Evolutionary conservation across 2,888 invertebrate genomes (phyloP), one percentile per base, ranked within the genome.

Genomic region (Cataglyphis albicans): DNA sequence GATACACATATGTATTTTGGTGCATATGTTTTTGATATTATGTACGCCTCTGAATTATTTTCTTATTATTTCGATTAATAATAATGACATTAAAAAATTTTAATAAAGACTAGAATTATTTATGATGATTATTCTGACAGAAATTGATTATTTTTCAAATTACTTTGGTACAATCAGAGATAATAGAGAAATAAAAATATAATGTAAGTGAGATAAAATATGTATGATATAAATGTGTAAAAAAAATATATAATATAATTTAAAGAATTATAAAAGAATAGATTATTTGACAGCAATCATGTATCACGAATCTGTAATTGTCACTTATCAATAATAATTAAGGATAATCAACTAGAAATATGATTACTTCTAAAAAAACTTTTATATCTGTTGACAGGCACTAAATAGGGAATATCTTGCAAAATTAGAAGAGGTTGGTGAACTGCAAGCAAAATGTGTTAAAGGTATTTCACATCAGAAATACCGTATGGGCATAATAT

Each of bases 391-490:
- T 9, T 87, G 90, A 76, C 94, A 98, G 98, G 95, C 95, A 65
- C 95, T 96, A 68, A 98, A 98, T 95, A 97, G 97, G 92, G 97
- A 97, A 86, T 99, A 99, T 95, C 96, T 97, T 76, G 96, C 97
- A 82, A 97, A 98, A 94, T 95, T 99, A 89, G 98, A 98, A 91
- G 97, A 98, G 94, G 96, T 99, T 48, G 96, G 97, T 72, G 96
- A 97, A 89, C 95, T 98, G 64, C 99, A 99, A 94, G 97, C 97
- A 92, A 96, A 97, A 96, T 99, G 99, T 95, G 95, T 97, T 91
- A 98, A 98, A 94, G 98, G 98, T 92, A 96, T 99, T 89, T 96
- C 96, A 89, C 99, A 99, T 95, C 99, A 99, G 94, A 96, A 97
- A 91, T 99, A 99, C 95, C 96, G 98, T 86, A 96, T 99, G 95